These are phyloP conservation scores for Acholoe squamosa DNA, from an alignment of 2,888 invertebrate genomes.

Conservation along the genomic window DNA sequence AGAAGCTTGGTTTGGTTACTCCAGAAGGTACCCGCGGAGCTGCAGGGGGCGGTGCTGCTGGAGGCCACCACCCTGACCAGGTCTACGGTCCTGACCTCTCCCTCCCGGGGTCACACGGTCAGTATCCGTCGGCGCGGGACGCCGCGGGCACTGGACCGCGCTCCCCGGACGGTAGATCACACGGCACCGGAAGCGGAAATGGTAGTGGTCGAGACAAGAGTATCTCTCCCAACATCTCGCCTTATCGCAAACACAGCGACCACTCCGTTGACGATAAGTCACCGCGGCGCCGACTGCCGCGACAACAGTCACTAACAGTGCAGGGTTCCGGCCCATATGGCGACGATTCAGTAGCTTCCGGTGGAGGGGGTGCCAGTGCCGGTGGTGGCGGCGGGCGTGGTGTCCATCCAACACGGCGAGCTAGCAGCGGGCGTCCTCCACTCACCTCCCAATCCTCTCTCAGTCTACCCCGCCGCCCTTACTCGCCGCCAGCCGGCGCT, in stretches of 20 bases:
- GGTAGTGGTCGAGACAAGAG: background rate
- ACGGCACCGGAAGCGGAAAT: background rate
- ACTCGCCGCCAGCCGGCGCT: slow-evolving; percentile 12
- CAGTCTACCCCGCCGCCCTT: slow-evolving; percentile 31
- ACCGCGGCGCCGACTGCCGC: background rate
- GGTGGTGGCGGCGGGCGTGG: background rate
- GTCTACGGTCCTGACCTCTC: background rate
- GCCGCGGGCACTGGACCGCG: background rate
- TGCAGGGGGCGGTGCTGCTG: background rate
- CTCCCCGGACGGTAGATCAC: background rate
- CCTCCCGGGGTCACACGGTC: background rate
- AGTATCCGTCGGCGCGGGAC: background rate
- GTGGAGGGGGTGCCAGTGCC: too few relatives aligned
- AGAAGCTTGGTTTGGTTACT: background rate
- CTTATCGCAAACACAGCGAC: background rate
- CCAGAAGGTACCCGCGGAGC: background rate
- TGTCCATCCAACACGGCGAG: background rate
- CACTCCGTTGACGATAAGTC: background rate
- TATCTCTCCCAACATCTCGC: background rate
- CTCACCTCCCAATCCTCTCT: background rate
- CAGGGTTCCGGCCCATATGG: background rate
- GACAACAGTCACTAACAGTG: background rate
- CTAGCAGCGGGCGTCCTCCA: background rate
- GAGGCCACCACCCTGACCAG: background rate
- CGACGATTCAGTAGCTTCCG: background rate